These are phyloP conservation scores for Acanthococcus lagerstroemiae DNA, from an alignment of 2,888 invertebrate species.

Conservation along the genomic window DNA sequence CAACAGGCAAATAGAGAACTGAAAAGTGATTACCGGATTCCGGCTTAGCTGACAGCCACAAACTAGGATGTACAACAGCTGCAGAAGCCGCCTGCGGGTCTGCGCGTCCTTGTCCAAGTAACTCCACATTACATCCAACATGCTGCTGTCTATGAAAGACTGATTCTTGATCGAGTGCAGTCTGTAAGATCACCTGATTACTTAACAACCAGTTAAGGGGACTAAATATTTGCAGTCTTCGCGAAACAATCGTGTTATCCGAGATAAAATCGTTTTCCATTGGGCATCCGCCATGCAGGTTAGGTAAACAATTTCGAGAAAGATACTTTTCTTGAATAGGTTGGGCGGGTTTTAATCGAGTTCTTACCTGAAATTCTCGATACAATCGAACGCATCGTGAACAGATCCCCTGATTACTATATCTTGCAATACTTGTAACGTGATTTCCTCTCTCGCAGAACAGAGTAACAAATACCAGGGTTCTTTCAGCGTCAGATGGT, in stretches of 20 bases:
- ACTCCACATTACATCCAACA: not conserved
- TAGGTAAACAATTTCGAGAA: too few species aligned
- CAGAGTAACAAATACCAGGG: conserved; percentile 6
- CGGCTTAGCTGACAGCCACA: conserved; percentile 2
- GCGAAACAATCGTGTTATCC: too few species aligned
- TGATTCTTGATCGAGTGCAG: not conserved
- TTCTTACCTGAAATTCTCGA: conserved; percentile 11
- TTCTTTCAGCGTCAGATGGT: conserved; percentile 2
- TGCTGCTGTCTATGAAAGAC: not conserved
- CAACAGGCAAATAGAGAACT: not conserved
- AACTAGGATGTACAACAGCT: conserved; percentile 10
- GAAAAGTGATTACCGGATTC: not conserved
- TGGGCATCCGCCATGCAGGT: too few species aligned
- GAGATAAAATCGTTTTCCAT: too few species aligned
- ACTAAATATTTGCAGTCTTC: not conserved
- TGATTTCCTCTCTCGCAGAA: not conserved
- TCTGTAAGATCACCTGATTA: not conserved
- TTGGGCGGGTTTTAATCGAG: too few species aligned
- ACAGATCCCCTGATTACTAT: not conserved
- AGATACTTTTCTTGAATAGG: too few species aligned
- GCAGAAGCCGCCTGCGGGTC: conserved; percentile 1
- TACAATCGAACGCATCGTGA: conserved; percentile 3
- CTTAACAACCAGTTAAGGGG: not conserved
- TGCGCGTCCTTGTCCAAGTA: conserved; percentile 2
- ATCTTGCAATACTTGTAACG: not conserved